Conservation (phyloP, 2,888 invertebrate species). For the Zhuqinia jingwanae region DNA sequence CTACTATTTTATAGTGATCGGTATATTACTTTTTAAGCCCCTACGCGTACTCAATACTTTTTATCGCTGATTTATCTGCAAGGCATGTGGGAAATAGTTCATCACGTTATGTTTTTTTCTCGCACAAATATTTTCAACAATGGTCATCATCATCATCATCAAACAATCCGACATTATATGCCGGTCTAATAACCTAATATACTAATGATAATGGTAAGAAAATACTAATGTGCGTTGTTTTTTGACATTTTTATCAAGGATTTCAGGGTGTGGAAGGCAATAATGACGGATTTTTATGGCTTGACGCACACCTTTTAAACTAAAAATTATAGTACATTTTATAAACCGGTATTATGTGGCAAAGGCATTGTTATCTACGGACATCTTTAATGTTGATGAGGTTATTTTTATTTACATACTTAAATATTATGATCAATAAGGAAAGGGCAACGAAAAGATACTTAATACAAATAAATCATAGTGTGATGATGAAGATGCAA, state of each 20-base stretch:
- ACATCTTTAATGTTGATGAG: not conserved
- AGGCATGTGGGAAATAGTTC: constrained; percentile 51
- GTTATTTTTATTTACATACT: not conserved
- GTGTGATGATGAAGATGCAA: not conserved
- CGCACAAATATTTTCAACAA: constrained; percentile 19
- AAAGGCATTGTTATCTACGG: too few species aligned
- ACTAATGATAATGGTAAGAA: not conserved
- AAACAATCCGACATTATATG: constrained; percentile 30
- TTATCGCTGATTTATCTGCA: too few species aligned
- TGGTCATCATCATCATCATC: not conserved
- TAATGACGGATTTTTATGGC: not conserved
- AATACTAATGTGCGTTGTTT: not conserved
- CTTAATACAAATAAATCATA: not conserved
- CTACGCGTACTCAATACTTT: too few species aligned
- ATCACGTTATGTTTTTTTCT: constrained; percentile 20
- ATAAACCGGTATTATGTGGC: constrained; percentile 11
- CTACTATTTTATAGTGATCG: too few species aligned
- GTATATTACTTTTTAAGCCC: too few species aligned
- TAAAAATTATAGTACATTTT: not conserved
- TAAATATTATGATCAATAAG: not conserved
- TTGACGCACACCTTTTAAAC: not conserved
- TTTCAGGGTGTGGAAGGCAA: not conserved
- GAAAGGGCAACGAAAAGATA: too few species aligned
- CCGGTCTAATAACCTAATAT: constrained; percentile 43
- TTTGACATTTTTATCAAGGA: not conserved